Percentiles rank a stretch among this genome's conserved stretches.
phyloP scores from a whole-genome alignment of 2,888 invertebrate genomes.

The Hypena proboscidalis region DNA sequence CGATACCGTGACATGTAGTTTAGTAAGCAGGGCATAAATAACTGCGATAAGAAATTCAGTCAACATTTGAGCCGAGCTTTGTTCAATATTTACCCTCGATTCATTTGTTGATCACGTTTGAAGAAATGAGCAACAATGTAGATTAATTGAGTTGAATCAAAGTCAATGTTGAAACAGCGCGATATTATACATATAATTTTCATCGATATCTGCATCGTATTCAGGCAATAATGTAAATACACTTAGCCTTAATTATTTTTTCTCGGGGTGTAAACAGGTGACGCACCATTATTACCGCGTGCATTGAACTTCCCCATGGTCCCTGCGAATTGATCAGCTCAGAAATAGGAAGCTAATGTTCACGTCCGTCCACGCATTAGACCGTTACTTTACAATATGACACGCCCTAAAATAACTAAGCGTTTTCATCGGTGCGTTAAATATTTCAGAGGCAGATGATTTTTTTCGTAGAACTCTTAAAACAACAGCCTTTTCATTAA shows the following conservation, averaged over 20 bases:
- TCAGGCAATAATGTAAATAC: no score
- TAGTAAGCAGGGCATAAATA: slow-evolving; percentile 16
- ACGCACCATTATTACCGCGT: slow-evolving; percentile 42
- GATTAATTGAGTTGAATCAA: no score
- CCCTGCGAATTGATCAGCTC: slow-evolving; percentile 47
- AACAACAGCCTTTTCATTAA: no score
- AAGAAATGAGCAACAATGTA: not conserved
- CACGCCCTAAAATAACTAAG: slow-evolving; percentile 34
- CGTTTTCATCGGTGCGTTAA: slow-evolving; percentile 42
- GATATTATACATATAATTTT: no score
- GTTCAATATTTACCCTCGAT: not conserved
- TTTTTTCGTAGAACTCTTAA: slow-evolving; percentile 1
- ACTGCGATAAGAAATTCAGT: slow-evolving; percentile 14
- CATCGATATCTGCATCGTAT: no score
- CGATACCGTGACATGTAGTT: slow-evolving; percentile 25
- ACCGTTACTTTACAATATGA: slow-evolving; percentile 36
- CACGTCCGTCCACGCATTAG: slow-evolving; percentile 43
- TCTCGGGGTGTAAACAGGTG: slow-evolving; percentile 22
- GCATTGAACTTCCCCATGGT: slow-evolving; percentile 49
- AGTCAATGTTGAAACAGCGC: no score
- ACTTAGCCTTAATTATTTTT: not conserved
- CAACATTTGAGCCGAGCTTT: slow-evolving; percentile 2
- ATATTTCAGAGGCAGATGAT: slow-evolving; percentile 12
- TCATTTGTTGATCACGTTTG: not conserved
- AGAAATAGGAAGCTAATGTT: slow-evolving; percentile 49